Base-by-base conservation (phyloP, 2,113 vertebrate genomes). In the Columbina picui region DNA sequence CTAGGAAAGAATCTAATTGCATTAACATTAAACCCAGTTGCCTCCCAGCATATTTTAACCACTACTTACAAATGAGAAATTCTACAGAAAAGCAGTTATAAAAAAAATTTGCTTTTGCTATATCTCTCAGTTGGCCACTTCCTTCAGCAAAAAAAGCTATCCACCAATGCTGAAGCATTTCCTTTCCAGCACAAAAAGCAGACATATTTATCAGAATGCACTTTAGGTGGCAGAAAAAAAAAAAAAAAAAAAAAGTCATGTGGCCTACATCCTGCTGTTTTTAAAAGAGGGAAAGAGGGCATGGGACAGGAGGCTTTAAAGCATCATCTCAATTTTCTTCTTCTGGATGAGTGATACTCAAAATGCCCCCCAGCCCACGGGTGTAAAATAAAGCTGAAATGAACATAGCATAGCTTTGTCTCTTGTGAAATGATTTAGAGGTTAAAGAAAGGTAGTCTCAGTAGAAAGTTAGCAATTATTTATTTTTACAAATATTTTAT, bases 191-290 rank as follows among this genome's bases (percentile, higher is more conserved):
- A 84, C 0, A 0, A 90, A 83, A 93, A 84, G 16, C 74, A 93
- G 78, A 76, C 59, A 71, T 81, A 94, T 94, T 94, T 94, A 84
- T 91, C 92, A 95, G 56, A n/a, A 74, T 15, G 60, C 63, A 92
- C 59, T 92, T 93, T 25, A 74, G n/a, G 68, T 4, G 0, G 53
- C 53, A 91, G 84, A 23, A 16, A 43, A 43, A 43, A 43, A 43
- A 49, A 18, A 43, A 55, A 70, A 85, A n/a, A 64, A 70, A 67
- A 92, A 81, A 90, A 74, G 67, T 73, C 87, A 82, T 68, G 65
- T 87, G 65, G 74, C 92, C 89, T 87, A 93, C 75, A 84, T 84
- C 84, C 91, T 67, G 38, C 38, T 75, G 56, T 94, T 96, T 91
- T 91, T 91, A 36, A 78, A 63, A 89, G 78, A 70, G n/a, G 39